A percentile compares a stretch with the other conserved stretches of the same genome.
phyloP scores from a whole-genome alignment of 2,888 invertebrate genomes.

The Chrysotoxum bicinctum region DNA sequence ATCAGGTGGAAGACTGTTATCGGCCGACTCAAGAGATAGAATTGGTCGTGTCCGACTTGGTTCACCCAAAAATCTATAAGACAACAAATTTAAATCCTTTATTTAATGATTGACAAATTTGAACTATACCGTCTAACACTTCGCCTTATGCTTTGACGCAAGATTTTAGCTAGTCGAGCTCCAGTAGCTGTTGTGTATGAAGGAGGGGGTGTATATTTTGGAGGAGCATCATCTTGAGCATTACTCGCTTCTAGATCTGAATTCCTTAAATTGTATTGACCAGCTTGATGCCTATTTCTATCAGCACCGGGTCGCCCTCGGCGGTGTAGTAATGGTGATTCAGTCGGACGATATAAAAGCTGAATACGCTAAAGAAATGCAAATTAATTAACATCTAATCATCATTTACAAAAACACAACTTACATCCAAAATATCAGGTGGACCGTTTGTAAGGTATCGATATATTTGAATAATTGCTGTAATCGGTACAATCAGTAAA shows the following conservation, averaged over 20 bases:
- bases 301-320: slow-evolving; percentile 71
- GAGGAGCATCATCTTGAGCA: slow-evolving; percentile 88
- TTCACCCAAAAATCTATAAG: slow-evolving; percentile 74
- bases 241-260: slow-evolving; percentile 74
- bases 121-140: slow-evolving; percentile 86
- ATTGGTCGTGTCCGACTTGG: slow-evolving; percentile 70
- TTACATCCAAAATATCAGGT: slow-evolving; percentile 93
- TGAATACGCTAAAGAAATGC: slow-evolving; percentile 87
- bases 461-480: slow-evolving; percentile 85
- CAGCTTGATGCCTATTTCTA: slow-evolving; percentile 72
- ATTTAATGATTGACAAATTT: background rate
- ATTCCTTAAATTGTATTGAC: slow-evolving; percentile 43
- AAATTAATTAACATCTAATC: background rate
- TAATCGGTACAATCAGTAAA: slow-evolving; percentile 86
- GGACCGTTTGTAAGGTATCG: slow-evolving; percentile 91
- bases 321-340: slow-evolving; percentile 80
- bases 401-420: slow-evolving; percentile 75
- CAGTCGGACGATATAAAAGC: slow-evolving; percentile 89
- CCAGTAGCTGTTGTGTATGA: slow-evolving; percentile 96
- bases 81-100: background rate
- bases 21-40: slow-evolving; percentile 62
- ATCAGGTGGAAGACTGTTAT: slow-evolving; percentile 77
- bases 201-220: slow-evolving; percentile 96
- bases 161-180: slow-evolving; percentile 88
- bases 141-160: slow-evolving; percentile 89